Evolutionary conservation across 2,797 vertebrate genomes (phyloP), one percentile per base, ranked within the genome.

Genomic region (Tenualosa thibaudeaui): DNA sequence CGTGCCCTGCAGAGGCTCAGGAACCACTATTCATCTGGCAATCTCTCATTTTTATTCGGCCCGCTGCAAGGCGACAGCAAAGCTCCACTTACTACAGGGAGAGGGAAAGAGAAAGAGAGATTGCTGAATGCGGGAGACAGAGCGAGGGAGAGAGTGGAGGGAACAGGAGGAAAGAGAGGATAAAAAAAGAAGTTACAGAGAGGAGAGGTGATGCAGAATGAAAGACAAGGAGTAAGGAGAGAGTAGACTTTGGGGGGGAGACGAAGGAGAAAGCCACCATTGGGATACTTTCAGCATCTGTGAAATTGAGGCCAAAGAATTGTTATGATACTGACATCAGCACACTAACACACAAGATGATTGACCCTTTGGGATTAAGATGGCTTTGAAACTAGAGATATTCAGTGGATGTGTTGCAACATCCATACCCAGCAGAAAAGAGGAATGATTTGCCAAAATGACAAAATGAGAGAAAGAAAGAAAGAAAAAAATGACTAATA

Each of bases 1-100:
- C 83, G 86, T 93, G 82, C 82, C 83, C 81, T n/a, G 50, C 84
- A 82, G 81, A 81, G 82, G 49, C 84, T 82, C 84, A 84, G 40
- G 43, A 88, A 86, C 86, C 75, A 86, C 86, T 84, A 84, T 87
- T 88, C 85, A 88, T 75, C 86, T 54, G 62, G 49, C 85, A 85
- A 83, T 86, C 86, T 85, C 56, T 81, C 84, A 31, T 84, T 19
- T 83, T 88, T 86, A 49, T 81, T 89, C 19, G 71, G 56, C 60
- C 62, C 78, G 78, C 58, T 56, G 83, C 82, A 84, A 83, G 75
- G 81, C 65, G 68, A 82, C 50, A 86, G 81, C 65, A 85, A 49
- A 43, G 81, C 50, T 81, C 89, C 81, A 82, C 83, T 81, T 40
- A 50, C 54, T 82, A 71, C 26, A 43, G 15, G 15, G 37, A 75